These are phyloP conservation scores for Lagopus muta DNA, from an alignment of 2,113 vertebrate genomes.

Conservation along the genomic window DNA sequence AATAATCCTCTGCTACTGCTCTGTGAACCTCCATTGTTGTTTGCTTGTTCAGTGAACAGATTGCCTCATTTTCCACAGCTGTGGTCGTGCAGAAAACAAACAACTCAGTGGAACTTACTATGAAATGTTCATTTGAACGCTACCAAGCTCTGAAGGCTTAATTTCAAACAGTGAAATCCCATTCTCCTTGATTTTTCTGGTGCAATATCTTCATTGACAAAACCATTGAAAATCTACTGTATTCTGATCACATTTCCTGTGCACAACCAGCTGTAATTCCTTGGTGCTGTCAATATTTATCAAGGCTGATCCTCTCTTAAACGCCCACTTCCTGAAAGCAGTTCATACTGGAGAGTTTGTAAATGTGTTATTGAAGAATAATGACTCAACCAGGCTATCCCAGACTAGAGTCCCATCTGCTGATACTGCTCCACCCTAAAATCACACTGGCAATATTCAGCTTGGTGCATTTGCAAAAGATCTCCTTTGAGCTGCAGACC, in stretches of 20 bases:
- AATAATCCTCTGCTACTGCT: background rate
- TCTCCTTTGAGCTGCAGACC: background rate
- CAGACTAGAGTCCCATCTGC: background rate
- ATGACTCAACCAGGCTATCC: background rate
- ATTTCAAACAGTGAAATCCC: background rate
- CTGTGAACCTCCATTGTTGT: background rate
- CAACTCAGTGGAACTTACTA: background rate
- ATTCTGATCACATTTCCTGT: background rate
- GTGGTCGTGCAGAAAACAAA: background rate
- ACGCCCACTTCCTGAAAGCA: background rate
- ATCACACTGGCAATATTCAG: background rate
- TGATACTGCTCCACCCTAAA: background rate
- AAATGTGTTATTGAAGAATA: background rate
- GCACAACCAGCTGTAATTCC: background rate
- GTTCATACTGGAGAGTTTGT: background rate
- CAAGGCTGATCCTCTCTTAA: background rate
- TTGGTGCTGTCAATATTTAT: background rate
- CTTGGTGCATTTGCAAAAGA: background rate
- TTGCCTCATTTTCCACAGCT: background rate
- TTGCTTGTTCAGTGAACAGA: background rate
- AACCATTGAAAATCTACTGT: background rate
- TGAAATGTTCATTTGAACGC: background rate
- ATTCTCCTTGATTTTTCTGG: background rate
- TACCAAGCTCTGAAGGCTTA: background rate
- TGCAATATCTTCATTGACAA: background rate